Evolutionary conservation across 2,113 vertebrate genomes (phyloP), one percentile per base, ranked within the genome.

Genomic region (Craseonycteris thonglongyai): DNA sequence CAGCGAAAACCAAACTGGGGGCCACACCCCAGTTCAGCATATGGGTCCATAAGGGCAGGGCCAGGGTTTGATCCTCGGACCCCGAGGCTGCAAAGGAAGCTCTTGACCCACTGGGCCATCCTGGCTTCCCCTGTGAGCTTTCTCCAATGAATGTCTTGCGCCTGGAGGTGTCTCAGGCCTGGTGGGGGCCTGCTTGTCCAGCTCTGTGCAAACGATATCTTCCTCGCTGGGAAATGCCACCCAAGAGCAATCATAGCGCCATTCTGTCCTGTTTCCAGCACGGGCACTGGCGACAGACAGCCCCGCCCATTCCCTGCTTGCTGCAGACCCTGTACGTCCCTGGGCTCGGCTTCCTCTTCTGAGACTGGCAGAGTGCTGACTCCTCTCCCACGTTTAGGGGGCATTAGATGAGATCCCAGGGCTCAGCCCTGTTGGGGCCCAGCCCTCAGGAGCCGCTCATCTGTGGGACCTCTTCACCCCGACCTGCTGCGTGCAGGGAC

Each of bases 221-320:
- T 78, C 42, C 68, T 72, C 19, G 22, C 0, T 12, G 71, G 1
- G 30, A 56, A 15, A 14, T 3, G 26, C 16, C 16, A 3, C 33
- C 65, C 33, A 18, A 12, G 0, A 3, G 13, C 14, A 30, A 4
- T 22, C 21, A 4, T 40, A 4, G 40, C 9, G 4, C 12, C 1
- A 0, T 26, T 5, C 30, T 0, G 0, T 21, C 54, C 76, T 13
- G 4, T 21, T 22, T 56, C 38, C n/a, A 45, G 58, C 74, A 7
- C 1, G 0, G 7, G 74, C 12, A 4, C 14, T 6, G 2, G 16
- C 1, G 13, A 28, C 11, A 1, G 35, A 38, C 10, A 12, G 66
- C 9, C 58, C 28, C 19, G 59, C 7, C 24, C 8, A 0, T 7
- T 18, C 47, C 24, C 66, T 6, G 3, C 66, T 16, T 40, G 21